Percentiles rank a stretch among this genome's conserved stretches.
Conservation (phyloP, 2,888 invertebrate species). For the Thecophora atra region DNA sequence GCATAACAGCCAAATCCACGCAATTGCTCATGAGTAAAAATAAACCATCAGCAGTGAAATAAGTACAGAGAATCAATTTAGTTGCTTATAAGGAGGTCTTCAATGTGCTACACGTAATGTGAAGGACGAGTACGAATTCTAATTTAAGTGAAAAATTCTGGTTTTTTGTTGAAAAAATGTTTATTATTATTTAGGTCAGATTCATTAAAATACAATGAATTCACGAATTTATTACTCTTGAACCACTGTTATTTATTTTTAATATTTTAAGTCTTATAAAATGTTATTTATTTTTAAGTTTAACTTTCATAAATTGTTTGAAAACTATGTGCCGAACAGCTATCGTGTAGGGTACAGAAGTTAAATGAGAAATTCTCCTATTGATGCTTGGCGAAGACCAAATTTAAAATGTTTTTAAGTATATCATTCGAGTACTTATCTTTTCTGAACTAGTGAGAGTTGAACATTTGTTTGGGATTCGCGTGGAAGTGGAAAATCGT, state of each 20-base stretch:
- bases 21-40: not conserved
- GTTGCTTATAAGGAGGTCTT: not conserved
- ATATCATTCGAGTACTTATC: slow-evolving; percentile 12
- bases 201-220: too few species aligned
- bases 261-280: too few species aligned
- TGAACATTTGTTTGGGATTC: slow-evolving; percentile 21
- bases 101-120: not conserved
- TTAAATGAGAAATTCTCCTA: slow-evolving; percentile 26
- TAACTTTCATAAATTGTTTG: too few species aligned
- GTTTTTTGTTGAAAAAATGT: too few species aligned
- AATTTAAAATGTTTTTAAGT: slow-evolving; percentile 30
- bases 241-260: too few species aligned
- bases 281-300: too few species aligned
- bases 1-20: not conserved
- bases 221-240: too few species aligned
- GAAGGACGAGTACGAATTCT: too few species aligned
- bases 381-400: slow-evolving; percentile 25
- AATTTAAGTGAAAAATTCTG: too few species aligned
- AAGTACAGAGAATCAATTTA: not conserved
- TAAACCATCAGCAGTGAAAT: not conserved
- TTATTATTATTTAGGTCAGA: too few species aligned
- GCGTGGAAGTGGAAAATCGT: slow-evolving; percentile 10
- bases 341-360: slow-evolving; percentile 16
- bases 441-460: slow-evolving; percentile 20
- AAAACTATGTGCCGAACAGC: not conserved